Evolutionary conservation across 2,113 vertebrate species (phyloP).

Genomic region (Zosterops pallidus): DNA sequence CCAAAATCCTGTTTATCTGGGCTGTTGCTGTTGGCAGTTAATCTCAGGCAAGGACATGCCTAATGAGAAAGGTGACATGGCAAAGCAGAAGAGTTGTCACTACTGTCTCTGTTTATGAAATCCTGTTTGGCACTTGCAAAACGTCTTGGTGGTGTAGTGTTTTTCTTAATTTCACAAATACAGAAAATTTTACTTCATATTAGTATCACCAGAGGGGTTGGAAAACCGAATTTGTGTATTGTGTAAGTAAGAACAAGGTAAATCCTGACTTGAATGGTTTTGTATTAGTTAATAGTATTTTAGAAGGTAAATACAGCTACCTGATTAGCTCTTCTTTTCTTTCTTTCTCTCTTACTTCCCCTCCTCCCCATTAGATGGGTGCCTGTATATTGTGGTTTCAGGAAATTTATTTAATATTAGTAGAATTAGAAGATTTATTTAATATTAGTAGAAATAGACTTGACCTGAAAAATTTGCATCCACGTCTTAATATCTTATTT

Average conservation of each 20-base stretch:
- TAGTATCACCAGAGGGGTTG: background rate
- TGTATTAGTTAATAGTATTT: background rate
- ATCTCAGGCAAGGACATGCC: background rate
- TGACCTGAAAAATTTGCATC: background rate
- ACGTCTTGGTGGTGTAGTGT: background rate
- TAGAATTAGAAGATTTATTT: background rate
- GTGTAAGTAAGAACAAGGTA: background rate
- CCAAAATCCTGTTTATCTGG: background rate
- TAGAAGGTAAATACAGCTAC: background rate
- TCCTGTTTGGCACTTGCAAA: background rate
- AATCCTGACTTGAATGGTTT: background rate
- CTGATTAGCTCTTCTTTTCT: background rate
- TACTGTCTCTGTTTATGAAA: background rate
- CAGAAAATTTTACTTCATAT: background rate
- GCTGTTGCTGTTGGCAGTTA: background rate
- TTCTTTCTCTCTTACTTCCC: background rate
- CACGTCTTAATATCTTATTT: background rate
- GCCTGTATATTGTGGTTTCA: background rate
- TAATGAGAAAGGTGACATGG: background rate
- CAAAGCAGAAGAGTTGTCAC: background rate
- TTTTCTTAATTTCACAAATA: background rate
- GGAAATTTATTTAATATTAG: background rate
- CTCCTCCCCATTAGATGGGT: fast-evolving
- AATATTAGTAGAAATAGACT: background rate
- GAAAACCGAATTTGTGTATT: background rate